Percentiles rank a stretch among this genome's conserved stretches.
These are phyloP conservation scores for Cardiocondyla obscurior DNA, from an alignment of 1,140 invertebrate genomes.

Conservation along the genomic window DNA sequence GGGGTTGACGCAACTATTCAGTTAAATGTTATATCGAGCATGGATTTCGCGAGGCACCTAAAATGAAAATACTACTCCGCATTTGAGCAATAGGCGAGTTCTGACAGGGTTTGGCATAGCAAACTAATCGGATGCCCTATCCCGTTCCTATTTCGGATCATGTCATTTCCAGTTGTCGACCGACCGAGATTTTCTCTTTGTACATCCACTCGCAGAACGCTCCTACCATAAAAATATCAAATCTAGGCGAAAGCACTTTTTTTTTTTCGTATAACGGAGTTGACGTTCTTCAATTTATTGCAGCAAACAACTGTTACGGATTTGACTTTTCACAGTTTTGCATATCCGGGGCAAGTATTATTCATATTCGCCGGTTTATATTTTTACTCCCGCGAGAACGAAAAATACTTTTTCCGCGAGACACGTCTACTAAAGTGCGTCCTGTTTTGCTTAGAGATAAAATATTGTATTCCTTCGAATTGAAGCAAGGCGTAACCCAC, in stretches of 20 bases:
- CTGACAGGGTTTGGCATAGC: conserved; percentile 57
- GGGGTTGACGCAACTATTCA: too few species aligned
- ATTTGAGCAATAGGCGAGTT: too few species aligned
- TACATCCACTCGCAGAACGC: not conserved
- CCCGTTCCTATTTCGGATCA: conserved; percentile 23
- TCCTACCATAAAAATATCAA: not conserved
- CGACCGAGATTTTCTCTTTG: conserved; percentile 18
- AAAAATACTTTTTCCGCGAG: not conserved
- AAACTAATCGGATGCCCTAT: conserved; percentile 26
- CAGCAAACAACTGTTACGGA: not conserved
- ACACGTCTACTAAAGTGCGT: not conserved
- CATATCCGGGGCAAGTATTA: not conserved
- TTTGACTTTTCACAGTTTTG: not conserved
- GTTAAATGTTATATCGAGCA: too few species aligned
- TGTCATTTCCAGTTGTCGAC: conserved; percentile 34
- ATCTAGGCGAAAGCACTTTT: not conserved
- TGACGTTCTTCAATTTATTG: not conserved
- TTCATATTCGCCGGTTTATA: not conserved
- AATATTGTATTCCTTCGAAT: not conserved
- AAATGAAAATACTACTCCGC: conserved; percentile 8
- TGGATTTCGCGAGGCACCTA: not conserved
- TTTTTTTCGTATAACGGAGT: not conserved
- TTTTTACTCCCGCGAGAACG: not conserved
- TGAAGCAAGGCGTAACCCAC: not conserved
- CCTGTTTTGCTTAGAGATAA: too few species aligned